Percentiles rank a stretch among this genome's conserved stretches.
Evolutionary conservation across 2,797 vertebrate species (phyloP).

Genomic region (Pseudochirops corinnae): DNA sequence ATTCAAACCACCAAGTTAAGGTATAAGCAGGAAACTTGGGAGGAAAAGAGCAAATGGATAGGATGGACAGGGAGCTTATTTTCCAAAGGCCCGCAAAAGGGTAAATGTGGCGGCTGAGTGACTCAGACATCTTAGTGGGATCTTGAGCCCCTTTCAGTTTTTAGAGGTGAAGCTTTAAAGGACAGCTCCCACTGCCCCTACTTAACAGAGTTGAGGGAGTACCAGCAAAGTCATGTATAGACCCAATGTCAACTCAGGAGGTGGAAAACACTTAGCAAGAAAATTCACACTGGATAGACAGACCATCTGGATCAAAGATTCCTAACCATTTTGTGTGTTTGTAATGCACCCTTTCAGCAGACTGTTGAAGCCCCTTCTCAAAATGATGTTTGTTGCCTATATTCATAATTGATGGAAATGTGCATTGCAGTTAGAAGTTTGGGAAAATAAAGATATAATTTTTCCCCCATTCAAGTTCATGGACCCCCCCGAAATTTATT

Average conservation of each 20-base stretch:
- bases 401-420: not conserved
- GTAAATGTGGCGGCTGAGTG: not conserved
- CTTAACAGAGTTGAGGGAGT: not conserved
- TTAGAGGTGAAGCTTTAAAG: not conserved
- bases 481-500: not conserved
- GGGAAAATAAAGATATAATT: not conserved
- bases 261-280: not conserved
- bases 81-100: not conserved
- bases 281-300: not conserved
- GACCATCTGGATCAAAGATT: not conserved
- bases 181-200: not conserved
- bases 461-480: not conserved
- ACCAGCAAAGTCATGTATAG: not conserved
- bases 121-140: not conserved
- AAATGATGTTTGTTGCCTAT: not conserved
- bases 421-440: not conserved
- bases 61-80: not conserved
- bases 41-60: not conserved
- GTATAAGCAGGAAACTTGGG: not conserved
- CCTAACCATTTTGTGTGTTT: not conserved
- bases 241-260: not conserved
- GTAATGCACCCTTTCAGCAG: not conserved
- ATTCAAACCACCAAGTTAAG: not conserved
- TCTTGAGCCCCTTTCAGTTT: not conserved
- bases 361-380: not conserved